Base-by-base conservation (phyloP, 2,113 vertebrate genomes). In the Dendropsophus ebraccatus region DNA sequence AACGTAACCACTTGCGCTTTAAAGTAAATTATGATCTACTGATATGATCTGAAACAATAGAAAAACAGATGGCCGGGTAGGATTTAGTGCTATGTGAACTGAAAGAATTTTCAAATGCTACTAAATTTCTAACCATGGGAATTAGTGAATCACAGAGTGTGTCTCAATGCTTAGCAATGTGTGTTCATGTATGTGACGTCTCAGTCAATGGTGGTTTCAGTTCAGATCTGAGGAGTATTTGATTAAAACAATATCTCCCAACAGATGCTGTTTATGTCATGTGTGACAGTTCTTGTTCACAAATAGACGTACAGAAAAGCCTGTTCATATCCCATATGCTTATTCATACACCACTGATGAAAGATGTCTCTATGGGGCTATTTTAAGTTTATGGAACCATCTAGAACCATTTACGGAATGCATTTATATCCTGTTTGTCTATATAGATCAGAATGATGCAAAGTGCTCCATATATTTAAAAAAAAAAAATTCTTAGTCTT, bases 31-130 rank as follows among this genome's bases (percentile, higher is more conserved):
- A 47, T 58, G 56, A 13, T 58, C 2, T 4, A 37, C 6, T 79
- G 14, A 62, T 62, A 25, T 28, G 21, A 81, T 47, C 35, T 47
- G 11, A 81, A 50, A 82, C 80, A 82, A 82, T 50, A 50, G 60
- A 70, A 82, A 82, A 69, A 6, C 80, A 69, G 45, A 82, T 82
- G 80, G 80, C 14, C n/a, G 50, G 32, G 52, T 32, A 19, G 1
- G 45, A 30, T 60, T 81, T 21, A 45, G 58, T 81, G 60, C 28
- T 81, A 65, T 50, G 41, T 81, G 79, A 50, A 69, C 58, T 81
- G 79, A 67, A 81, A 49, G 9, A 67, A 67, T 67, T 69, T 1
- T 81, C 41, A 30, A 50, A 67, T 67, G 60, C 60, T 35, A 65
- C 54, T 21, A 65, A 25, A 19, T 37, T 56, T 7, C 37, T 47